Percentiles rank a stretch among this genome's conserved stretches.
These are phyloP conservation scores for Bergia puertoricense DNA, from an alignment of 92 coral and sea anemone species.

Conservation along the genomic window DNA sequence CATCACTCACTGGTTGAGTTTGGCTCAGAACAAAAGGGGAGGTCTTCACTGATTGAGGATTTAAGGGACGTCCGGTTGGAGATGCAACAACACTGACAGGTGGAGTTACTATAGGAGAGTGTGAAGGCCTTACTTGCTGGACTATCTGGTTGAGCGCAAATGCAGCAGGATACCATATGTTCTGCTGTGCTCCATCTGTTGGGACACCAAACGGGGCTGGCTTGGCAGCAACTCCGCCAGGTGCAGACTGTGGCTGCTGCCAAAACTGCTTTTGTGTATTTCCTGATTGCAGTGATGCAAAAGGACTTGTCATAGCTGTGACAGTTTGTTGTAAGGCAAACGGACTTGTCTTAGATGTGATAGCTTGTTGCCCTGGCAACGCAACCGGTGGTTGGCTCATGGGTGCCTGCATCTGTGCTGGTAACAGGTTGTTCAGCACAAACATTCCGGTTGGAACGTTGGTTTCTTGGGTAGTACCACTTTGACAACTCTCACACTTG, in stretches of 20 bases:
- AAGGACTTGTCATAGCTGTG: background rate
- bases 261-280: conserved; percentile 64
- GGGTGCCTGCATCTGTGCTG: background rate
- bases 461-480: conserved; percentile 1
- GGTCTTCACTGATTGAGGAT: conserved; percentile 38
- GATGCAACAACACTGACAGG: background rate
- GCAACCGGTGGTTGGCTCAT: background rate
- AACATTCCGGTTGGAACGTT: background rate
- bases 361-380: background rate
- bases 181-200: conserved; percentile 49
- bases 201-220: conserved; percentile 69
- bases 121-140: conserved; percentile 29
- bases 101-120: conserved; percentile 19
- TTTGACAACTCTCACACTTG: conserved; percentile 29
- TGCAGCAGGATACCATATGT: conserved; percentile 62
- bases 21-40: conserved; percentile 27
- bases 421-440: background rate
- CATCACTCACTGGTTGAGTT: background rate
- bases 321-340: conserved; percentile 24
- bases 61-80: conserved; percentile 14
- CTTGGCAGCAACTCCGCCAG: conserved; percentile 51
- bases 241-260: conserved; percentile 67
- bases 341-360: background rate
- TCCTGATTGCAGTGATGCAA: conserved; percentile 31
- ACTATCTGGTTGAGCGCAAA: conserved; percentile 49